Evolutionary conservation across 2,888 invertebrate genomes (phyloP).

Genomic region (Callinectes sapidus): DNA sequence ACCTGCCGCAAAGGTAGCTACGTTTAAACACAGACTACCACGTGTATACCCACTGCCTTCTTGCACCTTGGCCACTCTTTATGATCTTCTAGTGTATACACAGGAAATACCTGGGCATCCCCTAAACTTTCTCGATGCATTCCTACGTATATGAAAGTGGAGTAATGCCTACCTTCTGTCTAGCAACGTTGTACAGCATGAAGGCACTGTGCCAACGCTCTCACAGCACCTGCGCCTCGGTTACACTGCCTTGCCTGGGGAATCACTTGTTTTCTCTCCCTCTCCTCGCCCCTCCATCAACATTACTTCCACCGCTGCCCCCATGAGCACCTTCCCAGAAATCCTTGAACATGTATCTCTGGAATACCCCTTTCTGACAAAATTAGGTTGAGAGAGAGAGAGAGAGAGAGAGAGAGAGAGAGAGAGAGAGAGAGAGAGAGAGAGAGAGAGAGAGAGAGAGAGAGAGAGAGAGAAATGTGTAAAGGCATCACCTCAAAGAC

Average conservation of each 20-base stretch:
- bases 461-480: background rate
- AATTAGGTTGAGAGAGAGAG: conserved; percentile 25
- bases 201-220: background rate
- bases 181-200: background rate
- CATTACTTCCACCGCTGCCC: background rate
- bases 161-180: background rate
- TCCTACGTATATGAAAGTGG: background rate
- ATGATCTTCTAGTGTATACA: background rate
- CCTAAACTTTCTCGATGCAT: background rate
- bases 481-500: background rate
- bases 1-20: background rate
- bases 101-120: background rate
- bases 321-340: background rate
- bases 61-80: background rate
- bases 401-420: conserved; percentile 51
- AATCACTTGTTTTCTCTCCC: background rate
- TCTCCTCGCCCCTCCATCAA: background rate
- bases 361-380: background rate
- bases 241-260: background rate
- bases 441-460: too few species aligned
- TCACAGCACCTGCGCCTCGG: background rate
- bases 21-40: too few species aligned
- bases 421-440: conserved; percentile 50
- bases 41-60: background rate
- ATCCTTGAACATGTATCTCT: background rate